These are phyloP conservation scores for Phaonia tiefii DNA, from an alignment of 2,888 invertebrate species.

Conservation along the genomic window DNA sequence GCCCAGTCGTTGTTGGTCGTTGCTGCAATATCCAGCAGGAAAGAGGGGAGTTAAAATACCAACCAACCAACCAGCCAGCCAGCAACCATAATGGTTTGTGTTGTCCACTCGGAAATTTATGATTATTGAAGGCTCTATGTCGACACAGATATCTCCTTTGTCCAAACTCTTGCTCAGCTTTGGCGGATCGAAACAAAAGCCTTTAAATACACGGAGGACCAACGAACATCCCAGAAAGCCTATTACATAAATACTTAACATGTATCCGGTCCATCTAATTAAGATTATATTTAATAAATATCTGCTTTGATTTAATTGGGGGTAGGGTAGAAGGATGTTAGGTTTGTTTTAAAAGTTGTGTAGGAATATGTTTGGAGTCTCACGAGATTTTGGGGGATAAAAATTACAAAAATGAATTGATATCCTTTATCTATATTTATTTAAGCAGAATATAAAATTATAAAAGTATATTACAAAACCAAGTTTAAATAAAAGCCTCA, in stretches of 20 bases:
- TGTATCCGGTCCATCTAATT: conserved; percentile 37
- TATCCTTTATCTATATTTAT: too few relatives aligned
- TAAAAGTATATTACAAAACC: too few relatives aligned
- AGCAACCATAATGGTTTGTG: conserved; percentile 20
- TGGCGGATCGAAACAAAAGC: conserved; percentile 10
- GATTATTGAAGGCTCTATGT: conserved; percentile 31
- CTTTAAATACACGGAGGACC: conserved; percentile 11
- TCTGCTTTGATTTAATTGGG: too few relatives aligned
- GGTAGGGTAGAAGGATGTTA: too few relatives aligned
- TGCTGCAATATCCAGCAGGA: not conserved
- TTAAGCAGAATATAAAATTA: too few relatives aligned
- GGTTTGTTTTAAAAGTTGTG: too few relatives aligned
- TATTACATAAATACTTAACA: conserved; percentile 21
- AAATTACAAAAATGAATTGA: too few relatives aligned
- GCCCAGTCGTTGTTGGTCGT: not conserved
- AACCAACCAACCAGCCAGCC: not conserved
- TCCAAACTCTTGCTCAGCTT: not conserved
- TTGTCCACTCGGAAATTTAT: conserved; percentile 35
- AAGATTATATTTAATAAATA: conserved; percentile 32
- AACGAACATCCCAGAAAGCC: not conserved
- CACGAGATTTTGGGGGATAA: too few relatives aligned
- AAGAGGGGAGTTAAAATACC: conserved; percentile 16
- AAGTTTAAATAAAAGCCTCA: too few relatives aligned
- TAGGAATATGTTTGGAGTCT: too few relatives aligned
- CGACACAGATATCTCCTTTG: not conserved